Percentiles rank a stretch among this genome's conserved stretches.
Conservation (phyloP, 2,113 vertebrate species). For the Coptodon rendalli region DNA sequence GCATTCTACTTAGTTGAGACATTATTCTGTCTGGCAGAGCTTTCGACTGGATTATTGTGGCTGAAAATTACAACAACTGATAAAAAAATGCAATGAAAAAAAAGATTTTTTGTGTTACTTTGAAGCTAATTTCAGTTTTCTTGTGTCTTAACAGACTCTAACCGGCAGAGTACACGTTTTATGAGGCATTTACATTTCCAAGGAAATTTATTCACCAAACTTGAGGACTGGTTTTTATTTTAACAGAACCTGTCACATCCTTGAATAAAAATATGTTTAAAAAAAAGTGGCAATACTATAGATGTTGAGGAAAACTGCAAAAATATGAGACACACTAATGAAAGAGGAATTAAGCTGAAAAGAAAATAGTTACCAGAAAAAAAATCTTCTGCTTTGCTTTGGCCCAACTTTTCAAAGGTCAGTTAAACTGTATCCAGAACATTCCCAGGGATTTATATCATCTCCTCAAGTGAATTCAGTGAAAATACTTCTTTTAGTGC, state of each 20-base stretch:
- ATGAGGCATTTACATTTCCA: not conserved
- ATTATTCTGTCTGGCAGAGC: not conserved
- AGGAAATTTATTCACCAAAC: not conserved
- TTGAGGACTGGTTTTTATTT: not conserved
- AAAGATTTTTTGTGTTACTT: not conserved
- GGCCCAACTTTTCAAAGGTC: not conserved
- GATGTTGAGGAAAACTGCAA: not conserved
- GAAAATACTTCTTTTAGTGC: not conserved
- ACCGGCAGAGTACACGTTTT: rapidly evolving
- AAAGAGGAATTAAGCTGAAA: not conserved
- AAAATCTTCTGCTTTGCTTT: not conserved
- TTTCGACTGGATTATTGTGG: not conserved
- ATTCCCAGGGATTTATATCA: not conserved
- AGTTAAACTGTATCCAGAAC: not conserved
- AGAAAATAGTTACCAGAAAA: not conserved
- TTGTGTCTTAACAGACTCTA: not conserved
- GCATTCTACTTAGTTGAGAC: not conserved
- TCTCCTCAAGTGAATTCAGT: not conserved
- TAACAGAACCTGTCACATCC: not conserved
- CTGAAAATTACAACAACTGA: not conserved
- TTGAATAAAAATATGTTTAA: rapidly evolving
- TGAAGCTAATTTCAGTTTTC: not conserved
- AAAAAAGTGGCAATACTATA: not conserved
- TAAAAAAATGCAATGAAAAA: not conserved
- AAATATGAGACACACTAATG: not conserved